These are phyloP conservation scores for Drosophila prosaltans DNA, from an alignment of 1,140 invertebrate genomes.

Conservation along the genomic window DNA sequence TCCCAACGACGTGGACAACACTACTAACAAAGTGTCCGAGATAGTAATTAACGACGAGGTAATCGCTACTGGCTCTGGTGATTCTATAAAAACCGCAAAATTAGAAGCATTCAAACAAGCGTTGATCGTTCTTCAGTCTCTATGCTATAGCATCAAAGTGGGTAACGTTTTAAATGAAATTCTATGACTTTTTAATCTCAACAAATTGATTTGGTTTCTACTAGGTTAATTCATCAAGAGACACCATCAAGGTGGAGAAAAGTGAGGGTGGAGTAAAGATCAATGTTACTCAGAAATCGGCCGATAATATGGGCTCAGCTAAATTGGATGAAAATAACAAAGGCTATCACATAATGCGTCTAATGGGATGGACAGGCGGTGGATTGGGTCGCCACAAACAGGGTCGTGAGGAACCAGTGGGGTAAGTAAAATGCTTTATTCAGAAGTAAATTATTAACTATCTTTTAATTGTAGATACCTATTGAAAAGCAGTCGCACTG, in stretches of 20 bases:
- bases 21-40: slow-evolving; percentile 35
- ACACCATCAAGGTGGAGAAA: slow-evolving; percentile 73
- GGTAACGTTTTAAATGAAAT: background rate
- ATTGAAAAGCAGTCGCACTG: slow-evolving; percentile 71
- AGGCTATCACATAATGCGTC: slow-evolving; percentile 88
- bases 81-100: slow-evolving; percentile 83
- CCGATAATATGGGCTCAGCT: slow-evolving; percentile 50
- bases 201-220: background rate
- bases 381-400: slow-evolving; percentile 88
- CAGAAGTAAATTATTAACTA: background rate
- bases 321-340: slow-evolving; percentile 84
- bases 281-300: slow-evolving; percentile 63
- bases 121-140: slow-evolving; percentile 82
- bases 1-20: slow-evolving; percentile 5
- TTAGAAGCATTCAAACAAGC: slow-evolving; percentile 82
- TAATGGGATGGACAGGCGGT: slow-evolving; percentile 93
- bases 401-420: slow-evolving; percentile 88
- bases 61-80: slow-evolving; percentile 63
- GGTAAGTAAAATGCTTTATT: slow-evolving; percentile 74
- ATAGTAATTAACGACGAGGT: slow-evolving; percentile 79
- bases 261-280: slow-evolving; percentile 64
- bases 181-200: background rate
- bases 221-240: slow-evolving; percentile 65
- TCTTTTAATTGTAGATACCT: slow-evolving; percentile 54
- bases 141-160: slow-evolving; percentile 85